Conservation (phyloP, 1,140 invertebrate genomes). For the Lucilia sericata region DNA sequence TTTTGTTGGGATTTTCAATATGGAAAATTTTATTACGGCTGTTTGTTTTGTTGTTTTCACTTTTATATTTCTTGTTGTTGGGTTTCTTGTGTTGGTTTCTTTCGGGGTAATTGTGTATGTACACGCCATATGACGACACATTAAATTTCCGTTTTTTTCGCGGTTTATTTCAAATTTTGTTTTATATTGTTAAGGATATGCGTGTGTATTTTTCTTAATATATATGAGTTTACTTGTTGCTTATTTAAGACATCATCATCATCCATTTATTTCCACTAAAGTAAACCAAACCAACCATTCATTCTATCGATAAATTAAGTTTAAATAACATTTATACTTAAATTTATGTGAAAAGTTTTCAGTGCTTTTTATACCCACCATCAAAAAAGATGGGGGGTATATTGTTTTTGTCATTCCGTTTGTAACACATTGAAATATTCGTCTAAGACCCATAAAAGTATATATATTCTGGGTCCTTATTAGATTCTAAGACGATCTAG, state of each 20-base stretch:
- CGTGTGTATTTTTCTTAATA: not conserved
- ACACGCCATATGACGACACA: conserved; percentile 35
- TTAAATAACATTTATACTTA: conserved; percentile 41
- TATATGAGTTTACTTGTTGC: conserved; percentile 25
- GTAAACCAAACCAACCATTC: conserved; percentile 33
- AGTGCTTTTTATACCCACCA: not conserved
- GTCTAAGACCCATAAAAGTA: too few relatives aligned
- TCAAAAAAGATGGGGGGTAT: too few relatives aligned
- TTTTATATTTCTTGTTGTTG: conserved; percentile 21
- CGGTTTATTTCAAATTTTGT: conserved; percentile 25
- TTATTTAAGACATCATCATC: conserved; percentile 35
- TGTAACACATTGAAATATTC: too few relatives aligned
- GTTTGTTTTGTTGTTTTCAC: not conserved
- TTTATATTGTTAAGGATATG: not conserved
- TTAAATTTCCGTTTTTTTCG: conserved; percentile 34
- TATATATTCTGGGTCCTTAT: too few relatives aligned
- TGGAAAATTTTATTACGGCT: conserved; percentile 27
- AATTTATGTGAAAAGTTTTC: conserved; percentile 41
- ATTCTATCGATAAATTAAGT: conserved; percentile 39
- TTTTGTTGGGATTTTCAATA: conserved; percentile 11
- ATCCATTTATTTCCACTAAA: not conserved
- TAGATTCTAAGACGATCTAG: too few relatives aligned
- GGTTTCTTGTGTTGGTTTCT: not conserved
- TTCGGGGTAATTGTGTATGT: not conserved
- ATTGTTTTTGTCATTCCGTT: too few relatives aligned